These are phyloP conservation scores for Xyliphius kryptos DNA, from an alignment of 2,113 vertebrate genomes.

Conservation along the genomic window DNA sequence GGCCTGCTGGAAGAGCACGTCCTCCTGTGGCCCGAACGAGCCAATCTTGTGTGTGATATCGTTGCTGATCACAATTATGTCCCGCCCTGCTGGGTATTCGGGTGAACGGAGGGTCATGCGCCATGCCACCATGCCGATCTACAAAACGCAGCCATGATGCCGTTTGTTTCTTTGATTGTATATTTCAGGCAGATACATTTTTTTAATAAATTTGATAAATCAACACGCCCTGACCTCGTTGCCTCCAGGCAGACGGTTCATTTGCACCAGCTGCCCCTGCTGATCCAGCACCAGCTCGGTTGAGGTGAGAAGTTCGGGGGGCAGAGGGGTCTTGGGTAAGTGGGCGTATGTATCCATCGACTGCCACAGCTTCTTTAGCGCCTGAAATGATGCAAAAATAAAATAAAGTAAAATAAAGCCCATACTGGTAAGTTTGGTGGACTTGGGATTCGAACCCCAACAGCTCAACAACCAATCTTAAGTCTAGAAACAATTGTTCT, in stretches of 20 bases:
- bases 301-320: conserved; percentile 89
- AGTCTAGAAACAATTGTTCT: too few species aligned
- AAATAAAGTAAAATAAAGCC: background rate
- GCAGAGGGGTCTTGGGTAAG: conserved; percentile 75
- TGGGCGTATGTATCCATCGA: conserved; percentile 66
- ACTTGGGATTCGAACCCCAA: too few species aligned
- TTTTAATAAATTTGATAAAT: too few species aligned
- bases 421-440: too few species aligned
- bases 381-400: conserved; percentile 56
- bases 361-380: conserved; percentile 88
- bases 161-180: too few species aligned
- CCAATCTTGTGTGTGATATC: conserved; percentile 80
- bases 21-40: conserved; percentile 72
- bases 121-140: conserved; percentile 98
- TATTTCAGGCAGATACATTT: too few species aligned
- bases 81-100: conserved; percentile 83
- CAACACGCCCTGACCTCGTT: conserved; percentile 76
- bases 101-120: conserved; percentile 88
- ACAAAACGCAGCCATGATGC: background rate
- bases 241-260: conserved; percentile 96
- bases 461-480: too few species aligned
- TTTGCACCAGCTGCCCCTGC: conserved; percentile 91
- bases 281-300: conserved; percentile 91
- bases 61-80: conserved; percentile 90
- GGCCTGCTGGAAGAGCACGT: conserved; percentile 82